A percentile compares a stretch with the other conserved stretches of the same genome.
Conservation (phyloP, 2,113 vertebrate species). For the Poeciliopsis turrubarensis region DNA sequence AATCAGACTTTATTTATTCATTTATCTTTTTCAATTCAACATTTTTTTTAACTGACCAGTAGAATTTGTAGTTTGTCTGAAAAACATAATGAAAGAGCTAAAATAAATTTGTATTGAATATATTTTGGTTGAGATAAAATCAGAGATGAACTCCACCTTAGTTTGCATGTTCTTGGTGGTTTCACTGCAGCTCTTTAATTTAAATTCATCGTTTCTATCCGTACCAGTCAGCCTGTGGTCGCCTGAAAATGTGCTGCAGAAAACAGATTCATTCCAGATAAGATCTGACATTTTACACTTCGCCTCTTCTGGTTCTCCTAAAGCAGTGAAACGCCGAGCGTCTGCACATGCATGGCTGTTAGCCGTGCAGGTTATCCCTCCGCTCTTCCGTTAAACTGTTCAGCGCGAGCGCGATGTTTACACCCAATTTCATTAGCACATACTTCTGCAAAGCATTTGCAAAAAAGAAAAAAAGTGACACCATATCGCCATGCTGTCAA, state of each 20-base stretch:
- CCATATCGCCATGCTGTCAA: conserved; percentile 54
- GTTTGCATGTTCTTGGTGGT: not conserved
- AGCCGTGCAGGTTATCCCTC: not conserved
- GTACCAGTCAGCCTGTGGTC: too few relatives aligned
- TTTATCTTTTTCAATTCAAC: too few relatives aligned
- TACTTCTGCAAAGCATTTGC: conserved; percentile 63
- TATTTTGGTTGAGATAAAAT: not conserved
- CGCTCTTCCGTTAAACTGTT: not conserved
- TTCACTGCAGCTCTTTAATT: not conserved
- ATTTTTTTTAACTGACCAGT: not conserved
- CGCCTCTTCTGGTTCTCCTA: not conserved
- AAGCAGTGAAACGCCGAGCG: not conserved
- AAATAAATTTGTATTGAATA: not conserved
- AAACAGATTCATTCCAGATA: not conserved
- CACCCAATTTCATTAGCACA: conserved; percentile 40
- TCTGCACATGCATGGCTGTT: not conserved
- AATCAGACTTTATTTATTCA: not conserved
- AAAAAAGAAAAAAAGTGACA: conserved; percentile 47
- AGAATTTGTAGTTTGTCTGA: not conserved
- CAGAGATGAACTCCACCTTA: not conserved
- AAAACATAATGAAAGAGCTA: not conserved
- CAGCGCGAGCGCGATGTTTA: conserved; percentile 19
- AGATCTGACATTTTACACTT: not conserved
- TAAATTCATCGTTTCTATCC: not conserved
- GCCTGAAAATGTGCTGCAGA: not conserved